phyloP scores from a whole-genome alignment of 2,888 invertebrate species.

The Lithophane leautieri region DNA sequence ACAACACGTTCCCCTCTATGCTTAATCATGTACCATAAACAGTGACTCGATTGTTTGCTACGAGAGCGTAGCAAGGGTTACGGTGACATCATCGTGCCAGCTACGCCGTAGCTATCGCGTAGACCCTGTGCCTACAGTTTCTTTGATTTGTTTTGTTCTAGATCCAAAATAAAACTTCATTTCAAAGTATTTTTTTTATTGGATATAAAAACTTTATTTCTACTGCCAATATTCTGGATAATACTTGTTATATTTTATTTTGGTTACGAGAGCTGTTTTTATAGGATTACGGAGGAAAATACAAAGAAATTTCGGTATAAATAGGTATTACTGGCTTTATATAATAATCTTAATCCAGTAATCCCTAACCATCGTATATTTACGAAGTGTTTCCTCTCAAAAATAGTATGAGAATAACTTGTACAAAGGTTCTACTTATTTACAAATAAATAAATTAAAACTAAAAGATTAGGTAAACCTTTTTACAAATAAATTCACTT shows the following conservation, averaged over 20 bases:
- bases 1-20: background rate
- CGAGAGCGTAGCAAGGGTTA: slow-evolving; percentile 14
- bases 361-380: slow-evolving; percentile 25
- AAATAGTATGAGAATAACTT: background rate
- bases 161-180: background rate
- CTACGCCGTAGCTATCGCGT: slow-evolving; percentile 39
- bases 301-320: slow-evolving; percentile 36
- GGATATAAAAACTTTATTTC: background rate
- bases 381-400: slow-evolving; percentile 1
- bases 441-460: background rate
- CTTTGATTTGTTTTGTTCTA: background rate
- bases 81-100: background rate
- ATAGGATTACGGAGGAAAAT: slow-evolving; percentile 40
- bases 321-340: slow-evolving; percentile 32
- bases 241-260: slow-evolving; percentile 20
- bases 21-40: slow-evolving; percentile 17
- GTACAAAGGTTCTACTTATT: background rate
- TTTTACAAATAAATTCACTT: background rate
- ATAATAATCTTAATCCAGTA: slow-evolving; percentile 51
- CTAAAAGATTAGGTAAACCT: background rate
- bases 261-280: background rate
- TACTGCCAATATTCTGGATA: background rate
- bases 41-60: slow-evolving; percentile 35
- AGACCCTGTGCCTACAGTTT: background rate
- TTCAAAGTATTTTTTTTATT: background rate